Evolutionary conservation across 64 coral and sea anemone species (phyloP).

Genomic region (Pocillopora damicornis): DNA sequence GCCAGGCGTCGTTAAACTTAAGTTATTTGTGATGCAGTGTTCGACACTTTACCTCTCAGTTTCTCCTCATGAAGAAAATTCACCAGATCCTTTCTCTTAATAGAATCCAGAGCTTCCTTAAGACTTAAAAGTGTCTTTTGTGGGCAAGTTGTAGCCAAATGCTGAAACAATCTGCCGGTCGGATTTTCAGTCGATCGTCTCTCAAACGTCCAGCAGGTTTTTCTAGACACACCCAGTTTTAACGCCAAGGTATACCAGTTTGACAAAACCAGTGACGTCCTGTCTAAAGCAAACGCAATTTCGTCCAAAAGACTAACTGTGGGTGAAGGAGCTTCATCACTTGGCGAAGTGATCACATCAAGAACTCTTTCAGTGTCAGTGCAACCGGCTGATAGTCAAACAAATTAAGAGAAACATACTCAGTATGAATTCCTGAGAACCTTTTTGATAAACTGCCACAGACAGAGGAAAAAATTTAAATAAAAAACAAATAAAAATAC

Average conservation of each 20-base stretch:
- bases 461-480: not conserved
- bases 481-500: too few relatives aligned
- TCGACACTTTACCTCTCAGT: not conserved
- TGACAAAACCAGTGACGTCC: not conserved
- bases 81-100: not conserved
- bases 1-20: not conserved
- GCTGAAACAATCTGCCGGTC: not conserved
- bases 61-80: not conserved
- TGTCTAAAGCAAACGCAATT: not conserved
- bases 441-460: not conserved
- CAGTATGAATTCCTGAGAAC: not conserved
- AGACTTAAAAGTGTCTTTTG: not conserved
- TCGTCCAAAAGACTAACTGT: not conserved
- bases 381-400: not conserved
- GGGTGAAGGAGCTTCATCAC: not conserved
- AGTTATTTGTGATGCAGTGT: not conserved
- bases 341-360: not conserved
- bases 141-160: not conserved
- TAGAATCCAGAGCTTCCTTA: not conserved
- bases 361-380: not conserved
- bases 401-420: not conserved
- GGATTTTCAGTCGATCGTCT: constrained; percentile 4
- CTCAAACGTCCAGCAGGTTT: not conserved
- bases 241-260: not conserved
- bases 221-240: not conserved